These are phyloP conservation scores for Malthinus seriepunctatus DNA, from an alignment of 2,888 invertebrate species.

Conservation along the genomic window DNA sequence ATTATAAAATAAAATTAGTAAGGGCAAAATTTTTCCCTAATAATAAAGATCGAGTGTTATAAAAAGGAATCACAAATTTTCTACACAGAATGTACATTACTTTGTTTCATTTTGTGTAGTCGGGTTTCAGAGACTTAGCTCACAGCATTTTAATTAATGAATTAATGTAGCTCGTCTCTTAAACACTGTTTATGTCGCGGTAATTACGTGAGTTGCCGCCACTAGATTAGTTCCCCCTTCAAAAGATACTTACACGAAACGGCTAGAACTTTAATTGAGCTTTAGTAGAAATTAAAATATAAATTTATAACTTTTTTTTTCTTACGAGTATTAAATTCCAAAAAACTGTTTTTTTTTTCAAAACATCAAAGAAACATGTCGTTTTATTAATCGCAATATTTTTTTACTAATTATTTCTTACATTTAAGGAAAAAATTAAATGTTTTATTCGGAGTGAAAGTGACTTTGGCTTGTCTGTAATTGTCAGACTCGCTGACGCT, in stretches of 20 bases:
- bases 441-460: too few species aligned
- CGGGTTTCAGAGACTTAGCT: conserved; percentile 45
- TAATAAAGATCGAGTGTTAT: conserved; percentile 3
- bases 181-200: conserved; percentile 58
- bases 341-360: too few species aligned
- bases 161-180: conserved; percentile 57
- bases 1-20: too few species aligned
- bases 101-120: conserved; percentile 42
- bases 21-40: conserved; percentile 1
- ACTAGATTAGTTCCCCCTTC: conserved; percentile 35
- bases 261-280: conserved; percentile 49
- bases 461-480: too few species aligned
- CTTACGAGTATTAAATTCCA: too few species aligned
- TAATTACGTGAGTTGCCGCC: conserved; percentile 55
- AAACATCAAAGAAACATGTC: too few species aligned
- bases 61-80: conserved; percentile 24
- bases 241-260: conserved; percentile 26
- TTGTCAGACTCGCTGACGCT: too few species aligned
- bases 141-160: conserved; percentile 57
- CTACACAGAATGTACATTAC: conserved; percentile 34
- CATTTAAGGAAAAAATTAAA: too few species aligned
- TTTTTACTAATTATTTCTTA: too few species aligned
- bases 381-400: too few species aligned
- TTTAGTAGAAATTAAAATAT: conserved; percentile 47
- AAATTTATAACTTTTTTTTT: too few species aligned